These are phyloP conservation scores for Pachypeltis micranthus DNA, from an alignment of 1,140 invertebrate species.

Conservation along the genomic window DNA sequence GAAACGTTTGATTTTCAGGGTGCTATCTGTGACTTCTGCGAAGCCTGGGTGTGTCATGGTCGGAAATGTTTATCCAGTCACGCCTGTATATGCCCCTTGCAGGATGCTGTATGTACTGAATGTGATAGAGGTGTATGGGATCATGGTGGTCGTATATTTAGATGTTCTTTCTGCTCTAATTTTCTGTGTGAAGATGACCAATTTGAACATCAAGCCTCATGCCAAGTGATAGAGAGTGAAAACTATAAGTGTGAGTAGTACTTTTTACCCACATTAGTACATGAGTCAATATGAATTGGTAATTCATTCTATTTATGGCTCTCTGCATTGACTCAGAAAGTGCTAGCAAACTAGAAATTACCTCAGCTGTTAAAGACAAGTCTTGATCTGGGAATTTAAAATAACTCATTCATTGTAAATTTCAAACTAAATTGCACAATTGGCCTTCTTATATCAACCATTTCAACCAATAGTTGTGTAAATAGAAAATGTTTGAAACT, in stretches of 20 bases:
- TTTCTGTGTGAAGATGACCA: constrained; percentile 96
- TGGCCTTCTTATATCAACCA: too few relatives aligned
- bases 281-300: too few relatives aligned
- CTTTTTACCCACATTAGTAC: too few relatives aligned
- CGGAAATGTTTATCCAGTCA: constrained; percentile 80
- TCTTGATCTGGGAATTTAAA: too few relatives aligned
- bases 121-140: constrained; percentile 88
- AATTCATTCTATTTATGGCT: too few relatives aligned
- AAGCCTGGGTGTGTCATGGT: constrained; percentile 94
- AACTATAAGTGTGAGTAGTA: constrained; percentile 86
- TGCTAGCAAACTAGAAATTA: too few relatives aligned
- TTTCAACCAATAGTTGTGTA: too few relatives aligned
- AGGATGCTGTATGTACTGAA: constrained; percentile 78
- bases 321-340: too few relatives aligned
- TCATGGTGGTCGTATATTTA: constrained; percentile 84
- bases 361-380: too few relatives aligned
- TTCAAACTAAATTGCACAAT: too few relatives aligned
- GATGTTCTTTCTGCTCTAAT: constrained; percentile 81
- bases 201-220: constrained; percentile 96
- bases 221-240: constrained; percentile 85
- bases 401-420: too few relatives aligned
- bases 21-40: constrained; percentile 94
- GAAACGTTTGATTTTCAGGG: constrained; percentile 45
- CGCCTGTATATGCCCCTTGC: constrained; percentile 82
- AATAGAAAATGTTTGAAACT: too few relatives aligned